These are phyloP conservation scores for Spisula subtruncata DNA, from an alignment of 2,888 invertebrate species.

Conservation along the genomic window DNA sequence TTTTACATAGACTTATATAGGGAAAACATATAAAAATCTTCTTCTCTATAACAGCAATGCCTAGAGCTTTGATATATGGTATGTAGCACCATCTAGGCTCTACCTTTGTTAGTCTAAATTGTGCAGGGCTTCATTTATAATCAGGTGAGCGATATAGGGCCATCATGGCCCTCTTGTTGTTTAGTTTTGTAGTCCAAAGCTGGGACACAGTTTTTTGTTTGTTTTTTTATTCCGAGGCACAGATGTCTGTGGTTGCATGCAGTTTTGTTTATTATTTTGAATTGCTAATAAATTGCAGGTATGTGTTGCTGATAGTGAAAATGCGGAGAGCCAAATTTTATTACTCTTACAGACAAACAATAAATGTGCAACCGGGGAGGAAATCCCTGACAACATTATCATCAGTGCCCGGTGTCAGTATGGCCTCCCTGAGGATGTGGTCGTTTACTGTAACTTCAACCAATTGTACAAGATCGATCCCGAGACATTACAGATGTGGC, in stretches of 20 bases:
- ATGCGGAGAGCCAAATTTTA: constrained; percentile 52
- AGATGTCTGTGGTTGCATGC: background rate
- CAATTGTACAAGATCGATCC: constrained; percentile 99
- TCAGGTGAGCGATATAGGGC: background rate
- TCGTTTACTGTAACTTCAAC: constrained; percentile 99
- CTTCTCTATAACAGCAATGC: too few species aligned
- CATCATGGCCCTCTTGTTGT: background rate
- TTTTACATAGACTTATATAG: too few species aligned
- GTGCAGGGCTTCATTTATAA: too few species aligned
- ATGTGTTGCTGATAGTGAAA: constrained; percentile 47
- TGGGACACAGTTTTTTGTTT: background rate
- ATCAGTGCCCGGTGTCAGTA: constrained; percentile 98
- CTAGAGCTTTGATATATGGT: too few species aligned
- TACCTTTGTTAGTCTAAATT: too few species aligned
- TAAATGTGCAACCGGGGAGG: constrained; percentile 99
- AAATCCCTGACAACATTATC: constrained; percentile 96
- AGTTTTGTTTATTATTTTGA: background rate
- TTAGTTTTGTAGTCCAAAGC: background rate
- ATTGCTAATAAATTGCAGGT: constrained; percentile 45
- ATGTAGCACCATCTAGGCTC: too few species aligned
- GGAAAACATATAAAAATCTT: too few species aligned
- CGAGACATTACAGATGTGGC: constrained; percentile 96
- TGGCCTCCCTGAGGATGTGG: constrained; percentile 96
- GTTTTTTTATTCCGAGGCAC: background rate
- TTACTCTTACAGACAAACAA: constrained; percentile 91